Base-by-base conservation (phyloP, 2,888 invertebrate species). In the Polydrusus pterygomalis region DNA sequence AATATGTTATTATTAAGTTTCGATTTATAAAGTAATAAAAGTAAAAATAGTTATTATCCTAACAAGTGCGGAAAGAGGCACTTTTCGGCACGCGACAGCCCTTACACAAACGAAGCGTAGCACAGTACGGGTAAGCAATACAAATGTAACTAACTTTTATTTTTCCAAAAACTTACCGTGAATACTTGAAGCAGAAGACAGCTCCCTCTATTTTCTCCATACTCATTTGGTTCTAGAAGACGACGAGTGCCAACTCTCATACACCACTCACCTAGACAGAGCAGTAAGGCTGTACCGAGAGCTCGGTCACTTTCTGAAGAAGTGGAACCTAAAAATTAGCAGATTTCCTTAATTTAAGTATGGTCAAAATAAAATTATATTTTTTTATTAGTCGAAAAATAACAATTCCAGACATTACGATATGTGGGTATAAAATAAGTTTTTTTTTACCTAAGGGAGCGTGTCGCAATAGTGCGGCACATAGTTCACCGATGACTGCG, bases 201-300 rank as follows among this genome's bases (percentile, higher is more conserved):
- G 25, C 87, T 89, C 70, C 89, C 85, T 70, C 83, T 81, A 54
- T 80, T 81, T 20, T 90, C 91, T 30, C 88, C 89, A 78, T 86
- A 86, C 70, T 87, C 87, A 13, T 85, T 83, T 73, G 90, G 88
- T 47, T 90, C 88, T 84, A 94, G 87, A 79, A 95, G 89, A 64
- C 91, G 88, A n/a, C 87, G 83, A 0, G 92, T 91, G 0, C 94
- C 94, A 81, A 97, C 91, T 62, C 93, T 91, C 91, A 98, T 96
- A 70, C 97, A 97, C 93, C 97, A 97, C 88, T 98, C 97, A 0
- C 97, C 96, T 77, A 98, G 89, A 85, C 97, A 96, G 71, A 97
- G 91, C 83, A 98, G 91, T 81, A 97, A 89, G 0, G 96, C 94
- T 38, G 95, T 93, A 13, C 95, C 91, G 70, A 96, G 87, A 74